Base-by-base conservation (phyloP, 53 echinoderm and acorn worm species). In the Apostichopus leukothele region DNA sequence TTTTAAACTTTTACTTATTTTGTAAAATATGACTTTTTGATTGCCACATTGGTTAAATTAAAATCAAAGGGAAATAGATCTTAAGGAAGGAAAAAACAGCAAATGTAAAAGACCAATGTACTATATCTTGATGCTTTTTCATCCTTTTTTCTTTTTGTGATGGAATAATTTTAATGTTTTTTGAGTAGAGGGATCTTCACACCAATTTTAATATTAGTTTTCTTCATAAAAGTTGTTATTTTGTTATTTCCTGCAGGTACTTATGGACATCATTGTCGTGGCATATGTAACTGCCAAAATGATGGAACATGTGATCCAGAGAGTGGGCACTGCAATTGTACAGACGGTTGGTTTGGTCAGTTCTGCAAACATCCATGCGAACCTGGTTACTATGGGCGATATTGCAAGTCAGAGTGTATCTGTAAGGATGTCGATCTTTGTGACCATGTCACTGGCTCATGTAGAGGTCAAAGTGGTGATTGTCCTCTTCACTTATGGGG, bases 301-400 rank as follows among this genome's bases (percentile, higher is more conserved):
- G 88, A 53, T n/a, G 92, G 86, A 51, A 20, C 51, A 11, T 94
- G 94, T 75, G 87, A 76, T 20, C 85, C 86, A 53, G 87, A 86
- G 4, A 91, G 89, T 53, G 94, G 94, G 5, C 76, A 74, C 7
- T 94, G 94, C 61, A 39, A 18, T 6, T 94, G 94, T 57, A 50
- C 76, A 0, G 75, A 91, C 9, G 94, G 94, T 4, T 94, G 91
- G 91, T 63, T 59, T 4, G 94, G 94, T 10, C 18, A 13, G 1
- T 66, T 57, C 0, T 94, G 94, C 74, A 76, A 89, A 13, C 79
- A 74, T 60, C 90, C 88, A 1, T 94, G 94, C 84, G 79, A 83
- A 19, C 5, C 52, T 74, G 92, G 91, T 4, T 89, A 13, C 80
- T 94, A 83, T 83, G 94, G 94, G 7, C 7, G 5, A 20, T 1